Evolutionary conservation across 92 coral and sea anemone species (phyloP), one percentile per base, ranked within the genome.

Genomic region (Diadumene lineata): DNA sequence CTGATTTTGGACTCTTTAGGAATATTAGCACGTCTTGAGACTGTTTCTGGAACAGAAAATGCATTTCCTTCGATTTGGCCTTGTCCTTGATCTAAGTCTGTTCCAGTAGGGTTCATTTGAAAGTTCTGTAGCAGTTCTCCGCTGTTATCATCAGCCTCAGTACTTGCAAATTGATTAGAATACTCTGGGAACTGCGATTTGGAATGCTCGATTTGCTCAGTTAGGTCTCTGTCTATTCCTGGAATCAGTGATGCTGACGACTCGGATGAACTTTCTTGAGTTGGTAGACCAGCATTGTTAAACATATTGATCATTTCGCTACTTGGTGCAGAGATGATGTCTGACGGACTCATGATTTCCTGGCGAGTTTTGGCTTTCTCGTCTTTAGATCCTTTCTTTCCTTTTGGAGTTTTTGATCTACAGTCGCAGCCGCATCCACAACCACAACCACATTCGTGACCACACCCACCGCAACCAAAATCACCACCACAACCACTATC

Each of bases 351-450:
- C 66, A 62, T 87, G 17, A 91, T 91, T 46, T 88, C 83, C 43
- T 91, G 97, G 19, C 97, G 83, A 13, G 84, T 50, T 22, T 76
- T 74, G 0, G 88, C 93, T 27, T 78, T 88, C 18, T 79, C 90
- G 21, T 88, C 81, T 69, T 82, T 88, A 1, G 51, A 26, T 13
- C 48, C 46, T 66, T 85, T 71, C 33, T 60, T 56, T 50, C 66
- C 73, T 67, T 85, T 78, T 10, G 80, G 75, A 32, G 75, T 67
- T 43, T 70, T 74, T 1, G 85, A 82, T 1, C 92, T 80, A 26
- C 88, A 78, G 70, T 84, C 81, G 29, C 96, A 84, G 32, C 85
- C 80, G 0, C 80, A 79, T 56, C 84, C 63, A 43, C 77, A 22
- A 31, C 76, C 82, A 26, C 75, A 1, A 18, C 87, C 82, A 69